Evolutionary conservation across 2,113 vertebrate genomes (phyloP).

Genomic region (Archocentrus centrarchus): DNA sequence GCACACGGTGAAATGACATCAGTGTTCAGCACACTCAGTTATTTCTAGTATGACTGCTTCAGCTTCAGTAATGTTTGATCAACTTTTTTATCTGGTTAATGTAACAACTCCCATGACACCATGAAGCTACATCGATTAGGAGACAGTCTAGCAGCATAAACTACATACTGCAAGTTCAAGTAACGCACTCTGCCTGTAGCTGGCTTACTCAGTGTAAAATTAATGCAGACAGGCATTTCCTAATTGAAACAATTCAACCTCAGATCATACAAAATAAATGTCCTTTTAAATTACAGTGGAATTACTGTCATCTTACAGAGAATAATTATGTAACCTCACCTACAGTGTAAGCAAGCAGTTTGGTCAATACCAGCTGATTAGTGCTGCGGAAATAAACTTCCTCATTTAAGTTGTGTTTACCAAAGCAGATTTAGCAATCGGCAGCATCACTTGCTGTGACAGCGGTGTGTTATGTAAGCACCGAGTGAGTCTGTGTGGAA

Average conservation of each 20-base stretch:
- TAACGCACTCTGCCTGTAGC: neutral
- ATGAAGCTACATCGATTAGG: neutral
- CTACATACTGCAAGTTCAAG: neutral
- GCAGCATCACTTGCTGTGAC: neutral
- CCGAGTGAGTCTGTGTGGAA: neutral
- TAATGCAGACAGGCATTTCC: neutral
- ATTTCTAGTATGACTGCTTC: too few relatives aligned
- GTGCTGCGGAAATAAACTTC: constrained; percentile 19
- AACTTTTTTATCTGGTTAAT: too few relatives aligned
- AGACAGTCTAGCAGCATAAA: neutral
- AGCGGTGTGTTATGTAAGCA: neutral
- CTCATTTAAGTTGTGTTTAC: neutral
- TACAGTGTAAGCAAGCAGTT: neutral
- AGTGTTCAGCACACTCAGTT: too few relatives aligned
- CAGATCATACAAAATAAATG: neutral
- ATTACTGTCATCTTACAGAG: neutral
- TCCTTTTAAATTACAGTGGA: neutral
- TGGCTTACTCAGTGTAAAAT: neutral
- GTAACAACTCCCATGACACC: neutral
- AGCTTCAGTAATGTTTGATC: too few relatives aligned
- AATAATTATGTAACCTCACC: neutral
- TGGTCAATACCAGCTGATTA: constrained; percentile 10
- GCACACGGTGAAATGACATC: too few relatives aligned
- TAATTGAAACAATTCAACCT: neutral
- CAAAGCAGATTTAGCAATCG: neutral